Base-by-base conservation (phyloP, 1,140 invertebrate genomes). In the Phortica variegata region DNA sequence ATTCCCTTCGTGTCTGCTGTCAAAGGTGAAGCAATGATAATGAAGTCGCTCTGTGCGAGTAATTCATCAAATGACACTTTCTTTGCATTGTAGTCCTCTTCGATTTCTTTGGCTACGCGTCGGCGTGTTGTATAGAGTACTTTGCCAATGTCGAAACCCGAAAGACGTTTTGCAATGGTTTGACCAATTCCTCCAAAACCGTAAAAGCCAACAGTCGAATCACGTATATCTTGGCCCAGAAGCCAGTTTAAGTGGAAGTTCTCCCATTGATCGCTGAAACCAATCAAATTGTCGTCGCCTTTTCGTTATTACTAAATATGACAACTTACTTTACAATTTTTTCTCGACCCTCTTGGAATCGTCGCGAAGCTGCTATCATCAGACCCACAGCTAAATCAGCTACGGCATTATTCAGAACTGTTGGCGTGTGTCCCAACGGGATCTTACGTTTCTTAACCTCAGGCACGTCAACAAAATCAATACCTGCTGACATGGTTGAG, bases 231-330 rank as follows among this genome's bases (percentile, higher is more conserved):
- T 46, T 84, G 85, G 0, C 95, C 94, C 65, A 89, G 90, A 86
- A 97, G 85, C 86, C 89, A 95, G 37, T 84, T 81, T 2, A 92
- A 90, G 15, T 88, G 84, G 90, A 91, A 95, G 3, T 86, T 81
- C 48, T 80, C 83, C 92, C 92, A 95, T 47, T 85, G 85, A 6
- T 87, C 87, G 59, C 84, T 85, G 54, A 77, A 77, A 34, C 87
- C 80, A 74, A 5, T 2, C 0, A 23, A 4, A 6, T 12, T 8
- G 6, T 1, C n/a, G n/a, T n/a, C 84, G 84, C 56, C 9, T 15
- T 20, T 4, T 1, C 20, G 3, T 8, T 34, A 34, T 34, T 34
- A 8, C 13, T 4, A 15, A 34, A 34, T 34, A n/a, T 34, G 9
- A 4, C 8, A 5, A 63, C 60, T 59, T 41, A 74, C 71, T 45